These are phyloP conservation scores for Nemoura dubitans DNA, from an alignment of 2,888 invertebrate species.

Conservation along the genomic window DNA sequence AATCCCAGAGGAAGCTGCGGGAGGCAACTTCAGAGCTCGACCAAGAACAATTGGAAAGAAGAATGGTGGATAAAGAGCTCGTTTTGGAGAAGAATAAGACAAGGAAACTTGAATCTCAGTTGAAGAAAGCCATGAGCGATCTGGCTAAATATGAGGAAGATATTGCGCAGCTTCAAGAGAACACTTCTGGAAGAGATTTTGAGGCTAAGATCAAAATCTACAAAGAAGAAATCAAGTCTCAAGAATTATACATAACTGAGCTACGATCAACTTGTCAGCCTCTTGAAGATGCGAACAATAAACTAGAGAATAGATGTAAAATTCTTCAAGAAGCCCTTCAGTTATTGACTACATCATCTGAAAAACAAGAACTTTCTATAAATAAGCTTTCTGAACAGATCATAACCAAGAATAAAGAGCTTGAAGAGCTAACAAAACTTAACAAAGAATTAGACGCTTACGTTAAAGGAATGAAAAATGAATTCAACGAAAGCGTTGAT, in stretches of 20 bases:
- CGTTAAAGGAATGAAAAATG: background rate
- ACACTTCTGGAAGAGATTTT: background rate
- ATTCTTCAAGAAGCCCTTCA: background rate
- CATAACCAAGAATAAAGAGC: background rate
- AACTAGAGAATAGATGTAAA: background rate
- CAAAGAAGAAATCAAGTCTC: background rate
- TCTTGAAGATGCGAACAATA: background rate
- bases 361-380: background rate
- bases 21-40: background rate
- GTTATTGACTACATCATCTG: background rate
- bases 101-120: background rate
- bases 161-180: background rate
- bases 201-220: background rate
- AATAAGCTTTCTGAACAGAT: background rate
- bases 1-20: background rate
- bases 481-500: background rate
- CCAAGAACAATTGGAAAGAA: background rate
- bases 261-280: background rate
- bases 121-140: background rate
- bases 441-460: background rate
- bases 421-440: background rate
- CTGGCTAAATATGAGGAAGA: background rate
- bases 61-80: background rate
- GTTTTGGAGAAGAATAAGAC: background rate
- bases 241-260: background rate